Evolutionary conservation across 35 echinoderm and acorn worm genomes (phyloP).

Genomic region (Amphiura filiformis): DNA sequence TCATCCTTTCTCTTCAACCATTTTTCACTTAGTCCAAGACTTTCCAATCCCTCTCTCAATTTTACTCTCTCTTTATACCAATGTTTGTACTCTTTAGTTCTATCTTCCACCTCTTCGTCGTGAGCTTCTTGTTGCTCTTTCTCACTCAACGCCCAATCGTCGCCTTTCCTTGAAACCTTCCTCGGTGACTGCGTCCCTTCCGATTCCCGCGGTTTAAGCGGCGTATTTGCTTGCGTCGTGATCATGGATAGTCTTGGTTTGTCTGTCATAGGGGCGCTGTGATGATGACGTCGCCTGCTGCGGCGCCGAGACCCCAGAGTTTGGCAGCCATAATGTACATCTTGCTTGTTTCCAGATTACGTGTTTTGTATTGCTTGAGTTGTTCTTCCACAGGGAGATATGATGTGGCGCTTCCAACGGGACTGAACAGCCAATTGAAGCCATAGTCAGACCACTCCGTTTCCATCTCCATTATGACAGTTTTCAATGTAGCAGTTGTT

Average conservation of each 20-base stretch:
- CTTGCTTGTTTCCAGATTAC: constrained; percentile 66
- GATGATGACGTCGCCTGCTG: constrained; percentile 34
- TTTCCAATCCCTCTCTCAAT: constrained; percentile 71
- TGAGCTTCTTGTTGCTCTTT: constrained; percentile 50
- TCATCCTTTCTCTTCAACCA: constrained; percentile 78
- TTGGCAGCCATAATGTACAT: constrained; percentile 39
- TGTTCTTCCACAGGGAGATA: constrained; percentile 82
- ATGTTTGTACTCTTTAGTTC: constrained; percentile 54
- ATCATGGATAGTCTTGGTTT: constrained; percentile 28
- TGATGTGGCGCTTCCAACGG: constrained; percentile 17
- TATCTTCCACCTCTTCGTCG: constrained; percentile 53
- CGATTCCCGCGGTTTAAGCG: background rate
- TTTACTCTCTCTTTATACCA: constrained; percentile 66
- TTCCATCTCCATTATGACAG: constrained; percentile 13
- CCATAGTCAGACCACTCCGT: constrained; percentile 73
- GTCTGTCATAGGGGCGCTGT: constrained; percentile 56
- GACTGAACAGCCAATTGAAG: constrained; percentile 66
- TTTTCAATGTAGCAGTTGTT: too few species aligned
- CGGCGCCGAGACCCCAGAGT: constrained; percentile 55
- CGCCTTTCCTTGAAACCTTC: background rate
- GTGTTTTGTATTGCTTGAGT: constrained; percentile 63
- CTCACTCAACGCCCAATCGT: constrained; percentile 50
- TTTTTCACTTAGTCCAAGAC: constrained; percentile 66
- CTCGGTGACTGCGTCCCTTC: background rate
- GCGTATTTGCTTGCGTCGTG: background rate